Evolutionary conservation across 2,113 vertebrate species (phyloP), one percentile per base, ranked within the genome.

Genomic region (Prunella fulvescens): DNA sequence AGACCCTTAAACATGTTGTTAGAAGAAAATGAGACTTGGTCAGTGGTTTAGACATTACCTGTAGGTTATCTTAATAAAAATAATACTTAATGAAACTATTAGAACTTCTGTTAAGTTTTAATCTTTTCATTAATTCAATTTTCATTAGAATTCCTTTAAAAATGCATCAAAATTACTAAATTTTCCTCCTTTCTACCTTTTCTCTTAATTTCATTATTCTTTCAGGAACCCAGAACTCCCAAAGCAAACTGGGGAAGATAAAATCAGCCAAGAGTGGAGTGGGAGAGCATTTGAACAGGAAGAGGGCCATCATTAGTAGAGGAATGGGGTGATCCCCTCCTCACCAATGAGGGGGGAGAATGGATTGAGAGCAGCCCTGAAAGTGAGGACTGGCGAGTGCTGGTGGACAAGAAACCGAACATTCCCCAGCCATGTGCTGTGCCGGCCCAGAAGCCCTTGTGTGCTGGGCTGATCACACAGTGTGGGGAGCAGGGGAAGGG

Each of bases 321-420:
- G 37, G 3, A 4, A 26, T 45, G 7, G 17, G 10, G 12, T 22
- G 14, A 24, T 39, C 23, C 28, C 14, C n/a, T 31, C 14, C 31
- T 18, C 14, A 54, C 5, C 17, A 26, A 0, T 37, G 33, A 2
- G 1, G 3, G 3, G 9, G 11, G 23, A 11, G 5, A n/a, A 61
- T 45, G 15, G 67, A n/a, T 48, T 56, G 15, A 65, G 42, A 74
- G 19, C 19, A 40, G 50, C 15, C 29, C 50, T 56, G 35, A 35
- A 62, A 33, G 39, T 26, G 12, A 65, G 19, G 29, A 56, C 4
- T 28, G 47, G 24, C 2, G n/a, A 18, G 15, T 65, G 19, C 19
- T 47, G 29, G 24, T 56, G 51, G 19, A 57, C 35, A 76, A 67
- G 61, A 50, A 76, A 51, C 31, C 14, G 37, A 42, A 58, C 7